phyloP scores from a whole-genome alignment of 1,140 invertebrate species.

The Zeugodacus cucurbitae region DNA sequence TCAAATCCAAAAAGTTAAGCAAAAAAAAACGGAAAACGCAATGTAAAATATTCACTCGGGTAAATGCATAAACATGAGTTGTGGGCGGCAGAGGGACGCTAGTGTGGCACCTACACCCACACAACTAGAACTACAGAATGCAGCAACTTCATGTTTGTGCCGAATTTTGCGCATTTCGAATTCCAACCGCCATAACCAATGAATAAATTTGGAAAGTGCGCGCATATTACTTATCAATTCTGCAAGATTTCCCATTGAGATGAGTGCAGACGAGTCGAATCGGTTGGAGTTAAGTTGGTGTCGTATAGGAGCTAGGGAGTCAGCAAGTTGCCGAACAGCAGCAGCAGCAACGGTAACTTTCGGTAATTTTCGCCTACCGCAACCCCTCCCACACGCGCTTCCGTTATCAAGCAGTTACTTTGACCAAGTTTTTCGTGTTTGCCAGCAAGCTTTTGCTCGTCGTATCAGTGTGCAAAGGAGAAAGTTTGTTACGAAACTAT shows the following conservation, averaged over 20 bases:
- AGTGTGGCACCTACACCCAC: not conserved
- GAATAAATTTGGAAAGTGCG: slow-evolving; percentile 35
- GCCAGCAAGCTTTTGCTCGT: not conserved
- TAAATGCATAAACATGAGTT: slow-evolving; percentile 30
- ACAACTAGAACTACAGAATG: not conserved
- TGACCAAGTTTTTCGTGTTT: slow-evolving; percentile 11
- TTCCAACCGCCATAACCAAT: slow-evolving; percentile 21
- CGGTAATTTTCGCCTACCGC: not conserved
- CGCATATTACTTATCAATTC: slow-evolving; percentile 35
- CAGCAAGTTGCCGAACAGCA: not conserved
- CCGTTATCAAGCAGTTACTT: not conserved
- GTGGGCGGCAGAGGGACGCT: not conserved
- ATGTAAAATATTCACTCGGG: not conserved
- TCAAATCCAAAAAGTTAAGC: not conserved
- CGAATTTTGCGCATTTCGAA: not conserved
- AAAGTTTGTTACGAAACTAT: slow-evolving; percentile 38
- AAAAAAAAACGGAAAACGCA: not conserved
- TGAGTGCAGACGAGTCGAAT: not conserved
- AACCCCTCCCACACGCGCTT: not conserved
- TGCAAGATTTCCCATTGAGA: slow-evolving; percentile 21
- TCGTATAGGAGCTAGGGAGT: not conserved
- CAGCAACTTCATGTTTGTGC: not conserved
- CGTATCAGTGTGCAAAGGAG: slow-evolving; percentile 34
- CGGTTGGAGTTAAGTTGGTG: not conserved
- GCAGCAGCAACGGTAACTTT: not conserved